These are phyloP conservation scores for Metallyticus violacea DNA, from an alignment of 2,888 invertebrate species.

Conservation along the genomic window DNA sequence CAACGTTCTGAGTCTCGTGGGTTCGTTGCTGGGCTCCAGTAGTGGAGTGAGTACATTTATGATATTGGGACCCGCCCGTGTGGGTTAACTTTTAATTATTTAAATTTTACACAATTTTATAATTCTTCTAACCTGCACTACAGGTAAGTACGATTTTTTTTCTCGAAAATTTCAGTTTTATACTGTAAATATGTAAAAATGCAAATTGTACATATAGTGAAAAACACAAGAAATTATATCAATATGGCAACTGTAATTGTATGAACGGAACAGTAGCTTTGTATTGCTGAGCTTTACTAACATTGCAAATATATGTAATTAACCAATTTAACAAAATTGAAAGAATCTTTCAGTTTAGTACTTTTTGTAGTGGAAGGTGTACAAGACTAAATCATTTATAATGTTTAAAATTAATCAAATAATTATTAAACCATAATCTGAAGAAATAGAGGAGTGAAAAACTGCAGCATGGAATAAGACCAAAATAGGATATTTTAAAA, in stretches of 20 bases:
- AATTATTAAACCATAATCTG: too few relatives aligned
- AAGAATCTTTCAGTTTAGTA: neutral
- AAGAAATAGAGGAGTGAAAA: too few relatives aligned
- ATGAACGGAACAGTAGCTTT: neutral
- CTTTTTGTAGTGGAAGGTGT: too few relatives aligned
- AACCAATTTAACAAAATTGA: neutral
- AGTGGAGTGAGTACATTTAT: neutral
- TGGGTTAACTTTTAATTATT: neutral
- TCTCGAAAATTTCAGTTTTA: neutral
- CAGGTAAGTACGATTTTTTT: neutral
- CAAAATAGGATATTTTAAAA: too few relatives aligned
- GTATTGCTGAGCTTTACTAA: neutral
- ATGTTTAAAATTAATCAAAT: too few relatives aligned
- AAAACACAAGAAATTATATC: neutral
- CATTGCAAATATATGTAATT: neutral
- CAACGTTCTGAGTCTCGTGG: slow-evolving; percentile 1
- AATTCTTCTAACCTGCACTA: too few relatives aligned
- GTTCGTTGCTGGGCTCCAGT: neutral
- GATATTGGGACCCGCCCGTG: neutral
- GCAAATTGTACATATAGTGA: neutral
- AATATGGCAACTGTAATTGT: neutral
- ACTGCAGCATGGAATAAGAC: too few relatives aligned
- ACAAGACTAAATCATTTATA: too few relatives aligned
- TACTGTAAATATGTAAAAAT: neutral
- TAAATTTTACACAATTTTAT: neutral